Conservation (phyloP, 2,888 invertebrate species). For the Pandemis corylana region DNA sequence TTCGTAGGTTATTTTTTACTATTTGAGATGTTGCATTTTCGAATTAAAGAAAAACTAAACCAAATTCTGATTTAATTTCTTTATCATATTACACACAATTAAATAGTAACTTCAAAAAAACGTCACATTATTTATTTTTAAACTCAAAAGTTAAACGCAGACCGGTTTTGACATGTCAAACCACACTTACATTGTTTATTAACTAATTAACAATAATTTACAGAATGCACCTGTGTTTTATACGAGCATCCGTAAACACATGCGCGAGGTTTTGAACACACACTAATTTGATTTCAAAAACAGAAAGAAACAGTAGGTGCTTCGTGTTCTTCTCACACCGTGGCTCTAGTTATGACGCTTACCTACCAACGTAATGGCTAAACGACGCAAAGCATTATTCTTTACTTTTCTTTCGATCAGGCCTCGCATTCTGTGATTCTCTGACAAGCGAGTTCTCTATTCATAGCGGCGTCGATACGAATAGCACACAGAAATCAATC, state of each 20-base stretch:
- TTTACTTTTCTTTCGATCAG: too few relatives aligned
- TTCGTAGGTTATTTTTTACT: background rate
- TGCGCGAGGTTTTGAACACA: background rate
- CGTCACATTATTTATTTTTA: background rate
- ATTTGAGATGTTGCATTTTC: background rate
- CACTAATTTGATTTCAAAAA: background rate
- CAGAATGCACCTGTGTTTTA: too few relatives aligned
- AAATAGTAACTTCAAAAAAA: background rate
- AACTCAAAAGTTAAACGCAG: background rate
- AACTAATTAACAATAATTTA: too few relatives aligned
- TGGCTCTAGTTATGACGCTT: background rate
- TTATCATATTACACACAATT: background rate
- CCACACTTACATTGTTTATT: too few relatives aligned
- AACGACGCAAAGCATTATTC: too few relatives aligned
- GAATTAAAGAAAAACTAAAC: background rate
- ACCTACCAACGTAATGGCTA: background rate
- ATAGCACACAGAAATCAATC: too few relatives aligned
- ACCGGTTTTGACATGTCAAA: too few relatives aligned
- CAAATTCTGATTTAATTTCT: background rate
- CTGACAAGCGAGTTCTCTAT: too few relatives aligned
- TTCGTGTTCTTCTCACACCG: background rate
- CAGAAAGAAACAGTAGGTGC: background rate
- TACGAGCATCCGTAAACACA: background rate
- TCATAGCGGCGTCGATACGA: too few relatives aligned
- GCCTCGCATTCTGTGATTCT: too few relatives aligned